A percentile compares a stretch with the other conserved stretches of the same genome.
Evolutionary conservation across 1,140 invertebrate species (phyloP).

Genomic region (Camponotus floridanus): DNA sequence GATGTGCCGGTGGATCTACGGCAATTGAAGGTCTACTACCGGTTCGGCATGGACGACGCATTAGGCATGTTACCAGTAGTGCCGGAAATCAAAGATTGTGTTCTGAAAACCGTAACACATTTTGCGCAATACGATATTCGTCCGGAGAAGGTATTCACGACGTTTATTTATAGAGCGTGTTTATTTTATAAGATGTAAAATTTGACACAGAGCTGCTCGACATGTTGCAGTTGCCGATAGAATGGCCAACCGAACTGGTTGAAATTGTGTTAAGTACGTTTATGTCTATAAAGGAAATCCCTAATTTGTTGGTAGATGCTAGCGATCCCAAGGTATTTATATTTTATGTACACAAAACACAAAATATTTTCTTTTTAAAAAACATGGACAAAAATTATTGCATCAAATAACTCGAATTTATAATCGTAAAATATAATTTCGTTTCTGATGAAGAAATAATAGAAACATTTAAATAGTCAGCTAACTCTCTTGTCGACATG

Average conservation of each 20-base stretch:
- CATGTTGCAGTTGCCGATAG: conserved; percentile 52
- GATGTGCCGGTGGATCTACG: conserved; percentile 87
- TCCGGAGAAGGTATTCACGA: conserved; percentile 77
- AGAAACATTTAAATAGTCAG: background rate
- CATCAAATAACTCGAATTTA: background rate
- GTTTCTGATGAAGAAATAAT: background rate
- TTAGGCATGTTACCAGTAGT: conserved; percentile 85
- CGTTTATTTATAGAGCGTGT: background rate
- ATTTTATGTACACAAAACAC: background rate
- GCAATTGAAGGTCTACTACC: conserved; percentile 89
- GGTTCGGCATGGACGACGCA: conserved; percentile 87
- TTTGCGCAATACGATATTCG: conserved; percentile 80
- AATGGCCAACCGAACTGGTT: background rate
- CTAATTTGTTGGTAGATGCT: conserved; percentile 84
- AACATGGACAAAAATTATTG: background rate
- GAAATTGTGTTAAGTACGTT: background rate
- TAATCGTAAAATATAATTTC: background rate
- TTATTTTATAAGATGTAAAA: background rate
- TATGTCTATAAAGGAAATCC: background rate
- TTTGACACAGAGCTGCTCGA: background rate
- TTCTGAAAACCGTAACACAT: conserved; percentile 84
- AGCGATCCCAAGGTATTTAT: conserved; percentile 85
- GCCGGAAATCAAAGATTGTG: conserved; percentile 84
- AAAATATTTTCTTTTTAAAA: background rate
- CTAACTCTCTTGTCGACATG: background rate